These are phyloP conservation scores for Electrophaes corylata DNA, from an alignment of 2,888 invertebrate genomes.

Conservation along the genomic window DNA sequence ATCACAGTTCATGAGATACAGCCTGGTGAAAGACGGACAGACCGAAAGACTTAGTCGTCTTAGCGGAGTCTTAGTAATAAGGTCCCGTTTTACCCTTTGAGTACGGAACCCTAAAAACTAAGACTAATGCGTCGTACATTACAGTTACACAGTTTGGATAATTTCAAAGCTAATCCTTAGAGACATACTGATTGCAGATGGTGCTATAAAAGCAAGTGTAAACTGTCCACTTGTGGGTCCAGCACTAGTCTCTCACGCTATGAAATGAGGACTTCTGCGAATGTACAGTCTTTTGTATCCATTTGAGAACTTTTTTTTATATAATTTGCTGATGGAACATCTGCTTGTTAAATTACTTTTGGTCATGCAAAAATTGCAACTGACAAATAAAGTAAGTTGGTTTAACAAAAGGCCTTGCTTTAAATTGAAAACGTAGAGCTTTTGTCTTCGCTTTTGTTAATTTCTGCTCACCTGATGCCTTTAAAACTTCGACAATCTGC, in stretches of 20 bases:
- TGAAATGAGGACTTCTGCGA: too few species aligned
- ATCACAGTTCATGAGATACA: too few species aligned
- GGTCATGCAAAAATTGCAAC: too few species aligned
- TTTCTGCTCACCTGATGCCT: conserved; percentile 52
- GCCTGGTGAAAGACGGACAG: too few species aligned
- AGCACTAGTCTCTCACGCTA: not conserved
- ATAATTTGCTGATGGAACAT: too few species aligned
- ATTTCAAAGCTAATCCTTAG: conserved; percentile 17
- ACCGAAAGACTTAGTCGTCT: too few species aligned
- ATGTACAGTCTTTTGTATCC: too few species aligned
- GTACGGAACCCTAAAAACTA: too few species aligned
- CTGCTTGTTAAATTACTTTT: too few species aligned
- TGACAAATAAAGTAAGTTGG: conserved; percentile 30
- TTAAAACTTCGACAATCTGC: conserved; percentile 30
- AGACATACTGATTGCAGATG: conserved; percentile 13
- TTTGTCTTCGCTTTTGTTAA: conserved; percentile 55
- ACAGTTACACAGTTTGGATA: conserved; percentile 15
- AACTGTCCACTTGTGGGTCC: not conserved
- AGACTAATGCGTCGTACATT: conserved; percentile 8
- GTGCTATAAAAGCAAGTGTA: conserved; percentile 8
- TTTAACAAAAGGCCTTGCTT: conserved; percentile 54
- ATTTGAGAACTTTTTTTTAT: too few species aligned
- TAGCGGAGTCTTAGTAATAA: too few species aligned
- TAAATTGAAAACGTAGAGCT: conserved; percentile 50
- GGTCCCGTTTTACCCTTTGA: too few species aligned